Evolutionary conservation across 2,797 vertebrate genomes (phyloP).

Genomic region (Chiroxiphia lanceolata): DNA sequence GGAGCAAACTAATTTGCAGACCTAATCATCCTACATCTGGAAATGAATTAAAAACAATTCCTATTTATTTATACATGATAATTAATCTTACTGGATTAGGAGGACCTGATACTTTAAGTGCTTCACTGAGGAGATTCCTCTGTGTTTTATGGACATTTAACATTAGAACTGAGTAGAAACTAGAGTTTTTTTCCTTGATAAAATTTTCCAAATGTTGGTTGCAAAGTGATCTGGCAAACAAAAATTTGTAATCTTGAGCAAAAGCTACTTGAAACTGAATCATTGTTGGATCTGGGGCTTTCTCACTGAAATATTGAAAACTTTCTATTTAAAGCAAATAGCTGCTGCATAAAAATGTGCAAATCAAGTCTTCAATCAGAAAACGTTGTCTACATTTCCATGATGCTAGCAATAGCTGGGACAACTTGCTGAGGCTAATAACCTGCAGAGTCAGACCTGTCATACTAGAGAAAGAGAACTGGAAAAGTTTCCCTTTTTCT

Average conservation of each 20-base stretch:
- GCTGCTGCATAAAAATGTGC: background rate
- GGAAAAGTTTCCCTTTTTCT: background rate
- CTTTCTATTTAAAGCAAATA: background rate
- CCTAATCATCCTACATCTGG: conserved; percentile 9
- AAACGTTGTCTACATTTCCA: background rate
- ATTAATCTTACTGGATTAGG: conserved; percentile 38
- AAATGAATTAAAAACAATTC: conserved; percentile 41
- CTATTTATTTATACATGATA: conserved; percentile 28
- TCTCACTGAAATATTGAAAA: conserved; percentile 38
- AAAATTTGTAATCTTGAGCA: background rate
- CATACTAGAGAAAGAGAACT: background rate
- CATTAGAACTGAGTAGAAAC: background rate
- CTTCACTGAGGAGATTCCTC: background rate
- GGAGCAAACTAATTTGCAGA: conserved; percentile 17
- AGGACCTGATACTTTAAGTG: background rate
- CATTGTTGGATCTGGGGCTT: background rate
- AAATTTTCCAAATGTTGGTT: background rate
- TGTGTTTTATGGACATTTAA: background rate
- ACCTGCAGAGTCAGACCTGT: background rate
- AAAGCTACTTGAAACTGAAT: background rate
- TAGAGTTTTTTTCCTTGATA: background rate
- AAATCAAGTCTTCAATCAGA: background rate
- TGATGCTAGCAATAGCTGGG: background rate
- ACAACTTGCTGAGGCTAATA: background rate
- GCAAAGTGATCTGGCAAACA: background rate